phyloP scores from a whole-genome alignment of 2,888 invertebrate species.

The Pammene fasciana region DNA sequence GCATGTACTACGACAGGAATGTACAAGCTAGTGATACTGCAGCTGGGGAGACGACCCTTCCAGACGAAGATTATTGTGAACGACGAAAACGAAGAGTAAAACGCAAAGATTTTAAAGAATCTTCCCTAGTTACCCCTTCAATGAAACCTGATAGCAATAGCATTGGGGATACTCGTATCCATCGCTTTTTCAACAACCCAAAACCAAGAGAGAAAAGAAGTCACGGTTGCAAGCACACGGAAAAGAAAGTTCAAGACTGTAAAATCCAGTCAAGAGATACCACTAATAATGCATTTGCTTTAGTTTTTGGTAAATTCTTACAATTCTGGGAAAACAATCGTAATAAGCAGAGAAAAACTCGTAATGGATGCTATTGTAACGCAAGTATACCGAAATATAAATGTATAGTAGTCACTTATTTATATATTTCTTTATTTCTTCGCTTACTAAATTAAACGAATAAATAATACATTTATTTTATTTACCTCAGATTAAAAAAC shows the following conservation, averaged over 20 bases:
- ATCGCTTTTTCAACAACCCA: slow-evolving; percentile 50
- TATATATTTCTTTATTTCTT: slow-evolving; percentile 40
- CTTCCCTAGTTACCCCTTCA: slow-evolving; percentile 10
- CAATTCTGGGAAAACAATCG: slow-evolving; percentile 46
- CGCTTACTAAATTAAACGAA: slow-evolving; percentile 32
- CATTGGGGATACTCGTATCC: slow-evolving; percentile 28
- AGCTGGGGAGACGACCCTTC: slow-evolving; percentile 39
- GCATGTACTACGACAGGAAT: slow-evolving; percentile 69
- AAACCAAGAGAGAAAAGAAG: slow-evolving; percentile 52
- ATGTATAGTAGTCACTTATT: slow-evolving; percentile 39
- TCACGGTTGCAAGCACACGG: slow-evolving; percentile 25
- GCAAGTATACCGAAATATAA: slow-evolving; percentile 33
- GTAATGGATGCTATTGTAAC: slow-evolving; percentile 47
- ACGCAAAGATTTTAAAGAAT: slow-evolving; percentile 52
- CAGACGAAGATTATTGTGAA: slow-evolving; percentile 76
- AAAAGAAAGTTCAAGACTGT: slow-evolving; percentile 32
- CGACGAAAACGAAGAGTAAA: slow-evolving; percentile 63
- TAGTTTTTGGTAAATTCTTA: slow-evolving; percentile 53
- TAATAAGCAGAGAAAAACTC: slow-evolving; percentile 35
- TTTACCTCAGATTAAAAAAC: not conserved
- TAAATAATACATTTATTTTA: not conserved
- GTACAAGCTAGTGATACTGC: slow-evolving; percentile 15
- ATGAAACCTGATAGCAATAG: slow-evolving; percentile 41
- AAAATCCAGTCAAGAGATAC: slow-evolving; percentile 44
- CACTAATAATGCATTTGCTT: slow-evolving; percentile 56